Base-by-base conservation (phyloP, 2,888 invertebrate species). In the Orchesella flavescens region DNA sequence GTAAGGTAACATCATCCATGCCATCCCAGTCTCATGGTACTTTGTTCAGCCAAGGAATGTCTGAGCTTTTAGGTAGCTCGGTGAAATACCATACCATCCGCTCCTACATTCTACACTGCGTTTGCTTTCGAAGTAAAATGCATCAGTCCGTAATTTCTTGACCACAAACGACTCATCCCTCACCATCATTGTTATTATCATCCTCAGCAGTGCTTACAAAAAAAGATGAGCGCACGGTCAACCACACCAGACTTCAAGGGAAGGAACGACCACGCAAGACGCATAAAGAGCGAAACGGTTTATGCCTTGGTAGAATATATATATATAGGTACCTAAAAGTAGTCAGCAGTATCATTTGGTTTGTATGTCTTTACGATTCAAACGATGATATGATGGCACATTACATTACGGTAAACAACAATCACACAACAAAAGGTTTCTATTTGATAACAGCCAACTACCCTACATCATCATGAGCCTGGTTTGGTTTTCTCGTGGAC, bases 81-180 rank as follows among this genome's bases (percentile, higher is more conserved):
- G n/a, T n/a, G n/a, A n/a, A n/a, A n/a, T n/a, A n/a, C n/a, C n/a
- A n/a, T n/a, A n/a, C n/a, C 7, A 34, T 34, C 7, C 34, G 34
- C 34, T 34, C 34, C 34, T 4, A 34, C 3, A 34, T 4, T 34
- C 3, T 24, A 23, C 13, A 24, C 24, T 61, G 23, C 57, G 19
- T 61, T 10, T 24, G 24, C 24, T 13, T n/a, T 53, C 61, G 24
- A 12, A 21, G 17, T 4, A 0, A 5, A 73, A 57, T 75, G 65
- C 55, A 75, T 19, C 65, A 76, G 55, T 24, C 7, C 12, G 65
- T 55, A 76, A 66, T 76, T 76, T 76, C 75, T 10, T 23, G 34
- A 34, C 75, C 75, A 75, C 65, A 75, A 75, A 75, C 53, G 65
- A 75, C 61, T 21, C 61, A 61, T 65, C 65, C 53, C 23, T 49